Evolutionary conservation across 1,140 invertebrate species (phyloP).

Genomic region (Sycophila sp.): DNA sequence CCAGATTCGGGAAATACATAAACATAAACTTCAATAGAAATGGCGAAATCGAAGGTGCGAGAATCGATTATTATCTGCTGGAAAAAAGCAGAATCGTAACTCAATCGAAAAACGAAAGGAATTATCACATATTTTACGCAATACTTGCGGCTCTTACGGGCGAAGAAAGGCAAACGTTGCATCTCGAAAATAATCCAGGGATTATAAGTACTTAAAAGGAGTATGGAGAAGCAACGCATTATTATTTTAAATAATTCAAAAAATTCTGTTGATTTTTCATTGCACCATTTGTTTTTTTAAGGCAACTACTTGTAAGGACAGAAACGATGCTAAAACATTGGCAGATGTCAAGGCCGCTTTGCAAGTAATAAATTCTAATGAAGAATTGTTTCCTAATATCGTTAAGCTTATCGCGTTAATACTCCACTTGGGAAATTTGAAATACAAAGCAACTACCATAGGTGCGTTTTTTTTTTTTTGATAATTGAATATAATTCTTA

Average conservation of each 20-base stretch:
- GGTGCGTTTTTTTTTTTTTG: slow-evolving; percentile 56
- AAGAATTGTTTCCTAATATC: slow-evolving; percentile 85
- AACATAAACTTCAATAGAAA: slow-evolving; percentile 91
- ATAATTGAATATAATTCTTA: background rate
- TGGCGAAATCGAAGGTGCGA: slow-evolving; percentile 91
- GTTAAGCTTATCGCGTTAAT: slow-evolving; percentile 85
- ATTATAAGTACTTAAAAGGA: slow-evolving; percentile 86
- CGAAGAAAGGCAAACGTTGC: slow-evolving; percentile 84
- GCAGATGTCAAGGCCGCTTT: slow-evolving; percentile 88
- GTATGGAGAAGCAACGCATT: slow-evolving; percentile 59
- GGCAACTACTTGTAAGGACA: slow-evolving; percentile 77
- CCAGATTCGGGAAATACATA: slow-evolving; percentile 96
- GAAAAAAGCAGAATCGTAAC: slow-evolving; percentile 94
- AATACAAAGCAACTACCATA: slow-evolving; percentile 79
- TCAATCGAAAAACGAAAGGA: slow-evolving; percentile 89
- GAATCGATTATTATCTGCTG: slow-evolving; percentile 94
- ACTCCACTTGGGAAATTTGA: slow-evolving; percentile 90
- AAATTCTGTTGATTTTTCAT: background rate
- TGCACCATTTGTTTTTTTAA: too few relatives aligned
- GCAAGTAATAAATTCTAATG: slow-evolving; percentile 90
- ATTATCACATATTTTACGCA: slow-evolving; percentile 97
- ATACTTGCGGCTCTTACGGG: slow-evolving; percentile 84
- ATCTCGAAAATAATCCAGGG: slow-evolving; percentile 75
- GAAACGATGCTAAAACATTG: slow-evolving; percentile 87
- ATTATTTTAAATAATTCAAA: background rate